Conservation (phyloP, 2,113 vertebrate genomes). For the Prionailurus viverrinus region DNA sequence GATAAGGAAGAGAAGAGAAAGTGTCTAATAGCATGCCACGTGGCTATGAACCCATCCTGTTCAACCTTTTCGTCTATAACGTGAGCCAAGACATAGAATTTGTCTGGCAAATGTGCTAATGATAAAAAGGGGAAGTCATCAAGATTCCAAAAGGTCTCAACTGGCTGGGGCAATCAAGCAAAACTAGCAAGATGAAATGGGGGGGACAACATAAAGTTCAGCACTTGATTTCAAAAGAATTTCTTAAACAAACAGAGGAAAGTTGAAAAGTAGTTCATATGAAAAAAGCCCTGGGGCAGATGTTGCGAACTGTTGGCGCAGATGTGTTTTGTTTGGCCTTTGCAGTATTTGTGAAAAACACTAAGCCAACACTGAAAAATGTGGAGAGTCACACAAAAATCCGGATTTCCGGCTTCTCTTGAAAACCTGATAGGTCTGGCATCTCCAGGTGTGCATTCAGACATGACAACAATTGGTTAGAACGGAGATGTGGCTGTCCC, state of each 20-base stretch:
- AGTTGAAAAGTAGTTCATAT: slow-evolving; percentile 55
- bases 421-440: slow-evolving; percentile 52
- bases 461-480: background rate
- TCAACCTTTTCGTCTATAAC: background rate
- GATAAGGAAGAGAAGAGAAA: background rate
- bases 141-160: slow-evolving; percentile 8
- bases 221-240: slow-evolving; percentile 53
- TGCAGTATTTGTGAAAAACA: slow-evolving; percentile 59
- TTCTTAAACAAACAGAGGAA: slow-evolving; percentile 40
- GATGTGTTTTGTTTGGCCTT: slow-evolving; percentile 66
- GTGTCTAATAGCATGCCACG: background rate
- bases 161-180: background rate
- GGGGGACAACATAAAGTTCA: background rate
- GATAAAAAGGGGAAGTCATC: background rate
- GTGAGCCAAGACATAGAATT: slow-evolving; percentile 3
- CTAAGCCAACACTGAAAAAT: slow-evolving; percentile 47
- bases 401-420: slow-evolving; percentile 39
- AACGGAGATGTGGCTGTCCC: background rate
- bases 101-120: background rate
- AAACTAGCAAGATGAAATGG: background rate
- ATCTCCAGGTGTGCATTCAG: background rate
- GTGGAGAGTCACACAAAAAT: slow-evolving; percentile 48
- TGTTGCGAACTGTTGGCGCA: background rate
- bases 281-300: slow-evolving; percentile 52
- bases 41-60: background rate